Base-by-base conservation (phyloP, 1,140 invertebrate species). In the Heterodera schachtii region DNA sequence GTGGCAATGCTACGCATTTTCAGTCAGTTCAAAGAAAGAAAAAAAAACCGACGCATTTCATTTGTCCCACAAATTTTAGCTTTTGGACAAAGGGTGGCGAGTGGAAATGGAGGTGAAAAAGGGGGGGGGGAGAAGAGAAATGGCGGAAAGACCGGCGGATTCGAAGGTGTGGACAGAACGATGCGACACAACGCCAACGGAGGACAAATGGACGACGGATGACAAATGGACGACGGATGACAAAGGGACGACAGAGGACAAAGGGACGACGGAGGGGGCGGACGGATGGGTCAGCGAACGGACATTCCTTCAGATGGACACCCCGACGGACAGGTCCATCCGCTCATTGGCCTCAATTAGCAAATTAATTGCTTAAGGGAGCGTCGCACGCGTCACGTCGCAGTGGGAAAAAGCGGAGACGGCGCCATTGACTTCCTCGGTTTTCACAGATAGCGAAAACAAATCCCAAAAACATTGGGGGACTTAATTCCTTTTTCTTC, bases 361-460 rank as follows among this genome's bases (percentile, higher is more conserved):
- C 3, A 16, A 4, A 60, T 13, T 31, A 3, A 11, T 2, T n/a
- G 13, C 31, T 82, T 13, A 19, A 46, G 85, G 44, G 16, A 41
- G 66, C 57, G 31, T 3, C 60, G 21, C 13, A 64, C 43, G n/a
- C 83, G 87, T 31, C 84, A 84, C 66, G 84, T 89, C 19, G 87
- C 85, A 5, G 76, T 89, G 21, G 83, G 86, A 19, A 89, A 89
- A 82, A 81, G 70, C 46, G 87, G 87, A 13, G 89, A 89, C 76
- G 88, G 86, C 4, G 83, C 83, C 16, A 84, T 89, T 41, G 87
- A 89, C 73, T 89, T 89, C 60, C 84, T 90, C 5, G 71, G 57
- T 64, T 13, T 52, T 52, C 16, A 19, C 13, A 64, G 2, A 19
- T 64, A 19, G 57, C 57, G 49, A 84, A n/a, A 77, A 84, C 66